Base-by-base conservation (phyloP, 2,888 invertebrate genomes). In the Eupithecia vulgata region DNA sequence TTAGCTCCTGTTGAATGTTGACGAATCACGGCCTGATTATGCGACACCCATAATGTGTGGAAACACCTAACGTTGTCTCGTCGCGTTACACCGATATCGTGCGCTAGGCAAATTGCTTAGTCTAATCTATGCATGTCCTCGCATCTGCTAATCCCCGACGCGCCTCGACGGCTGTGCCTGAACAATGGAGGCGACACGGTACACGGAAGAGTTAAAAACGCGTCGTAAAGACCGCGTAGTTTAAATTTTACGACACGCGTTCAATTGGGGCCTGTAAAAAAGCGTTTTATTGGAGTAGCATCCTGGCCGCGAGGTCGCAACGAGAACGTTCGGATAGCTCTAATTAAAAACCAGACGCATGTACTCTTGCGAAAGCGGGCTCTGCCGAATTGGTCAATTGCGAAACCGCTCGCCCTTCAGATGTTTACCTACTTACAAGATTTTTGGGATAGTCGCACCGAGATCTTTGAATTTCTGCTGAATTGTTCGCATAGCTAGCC, bases 191-290 rank as follows among this genome's bases (percentile, higher is more conserved):
- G 82, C 83, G 85, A 85, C 85, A 83, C 86, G 88, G 84, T 85
- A 90, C 89, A 84, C 93, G 93, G 93, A 93, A 94, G 90, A 90
- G 84, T 90, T 89, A 88, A 90, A 65, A 91, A 90, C 85, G 81
- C 84, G 87, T 93, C 93, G 90, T 94, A 92, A 94, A 93, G 92
- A 92, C 86, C 87, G 88, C 89, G 88, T 91, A 91, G 90, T 94
- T 91, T 90, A 84, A 92, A 91, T 93, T 94, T 94, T 93, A 94
- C 91, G 87, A 87, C 88, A 83, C 83, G 85, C 87, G 88, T 92
- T 91, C 93, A 93, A 94, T 94, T 94, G 94, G 88, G 89, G 92
- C 87, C 87, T 90, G 92, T 94, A 94, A 94, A 94, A 91, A 93
- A 88, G 85, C 87, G 87, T 93, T 93, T 94, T 94, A 93, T 93